Percentiles rank a stretch among this genome's conserved stretches.
phyloP scores from a whole-genome alignment of 2,888 invertebrate species.

The Synergus japonicus region DNA sequence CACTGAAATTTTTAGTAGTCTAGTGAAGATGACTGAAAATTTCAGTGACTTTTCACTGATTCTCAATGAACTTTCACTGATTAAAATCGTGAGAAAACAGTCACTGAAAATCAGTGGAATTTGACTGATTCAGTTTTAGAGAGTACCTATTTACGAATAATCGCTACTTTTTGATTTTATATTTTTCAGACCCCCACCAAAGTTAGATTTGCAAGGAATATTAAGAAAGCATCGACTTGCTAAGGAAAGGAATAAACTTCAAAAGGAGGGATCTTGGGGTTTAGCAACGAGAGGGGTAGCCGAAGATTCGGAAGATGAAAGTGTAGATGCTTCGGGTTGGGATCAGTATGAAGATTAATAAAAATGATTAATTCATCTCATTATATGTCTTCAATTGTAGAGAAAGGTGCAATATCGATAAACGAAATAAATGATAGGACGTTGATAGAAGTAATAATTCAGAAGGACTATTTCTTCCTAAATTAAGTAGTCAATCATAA shows the following conservation, averaged over 20 bases:
- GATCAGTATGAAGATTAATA: constrained; percentile 34
- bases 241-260: constrained; percentile 9
- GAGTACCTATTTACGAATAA: background rate
- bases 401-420: background rate
- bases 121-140: no score
- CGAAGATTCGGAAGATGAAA: constrained; percentile 18
- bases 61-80: no score
- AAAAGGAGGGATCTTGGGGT: constrained; percentile 2
- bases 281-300: background rate
- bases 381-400: background rate
- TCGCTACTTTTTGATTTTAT: background rate
- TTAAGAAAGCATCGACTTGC: constrained; percentile 13
- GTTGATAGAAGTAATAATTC: no score
- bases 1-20: no score
- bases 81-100: no score
- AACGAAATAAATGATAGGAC: no score
- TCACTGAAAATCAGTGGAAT: no score
- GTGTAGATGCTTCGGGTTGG: constrained; percentile 8
- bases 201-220: constrained; percentile 29
- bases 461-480: no score
- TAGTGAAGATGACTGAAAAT: no score
- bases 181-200: background rate
- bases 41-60: no score
- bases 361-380: no score
- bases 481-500: no score